Evolutionary conservation across 2,113 vertebrate species (phyloP), one percentile per base, ranked within the genome.

Genomic region (Indicator maculatus): DNA sequence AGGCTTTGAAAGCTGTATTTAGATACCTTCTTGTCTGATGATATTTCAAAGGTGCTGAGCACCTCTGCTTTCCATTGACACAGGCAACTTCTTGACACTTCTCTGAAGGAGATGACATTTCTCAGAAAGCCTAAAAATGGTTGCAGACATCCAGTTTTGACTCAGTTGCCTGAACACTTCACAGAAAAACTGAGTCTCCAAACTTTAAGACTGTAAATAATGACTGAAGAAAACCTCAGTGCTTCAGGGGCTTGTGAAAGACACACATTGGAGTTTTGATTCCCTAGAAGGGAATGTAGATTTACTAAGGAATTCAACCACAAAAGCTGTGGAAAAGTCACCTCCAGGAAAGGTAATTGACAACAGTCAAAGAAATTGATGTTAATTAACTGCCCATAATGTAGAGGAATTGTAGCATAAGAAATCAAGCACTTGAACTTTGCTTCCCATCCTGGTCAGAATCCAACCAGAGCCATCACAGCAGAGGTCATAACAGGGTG

Each of bases 1-100:
- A 88, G 72, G 59, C 60, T 71, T 70, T 83, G 55, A 91, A 52
- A 45, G 41, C 89, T 94, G 56, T 86, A 89, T 88, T 94, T 95
- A 96, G 88, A 86, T 0, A 3, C 60, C 55, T 80, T 80, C 7
- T 45, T 56, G 36, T 71, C 52, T 93, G 75, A 45, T 52, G 60
- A 33, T 71, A 55, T 80, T 93, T 91, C 85, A 88, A 79, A 94
- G 75, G 12, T 71, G 19, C 16, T 65, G 24, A 93, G 75, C 27
- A 83, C 52, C 67, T 77, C 64, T 83, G 76, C 83, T 94, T 93
- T 94, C 92, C 79, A 64, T 47, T 45, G 55, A 72, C 82, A 88
- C 60, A 88, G 67, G 87, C 85, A 85, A 27, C 10, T 66, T 61
- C 70, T 96, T 3, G 2, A 53, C 30, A 2, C 27, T 70, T 66